These are phyloP conservation scores for Herpetotheres cachinnans DNA, from an alignment of 2,113 vertebrate species.

Conservation along the genomic window DNA sequence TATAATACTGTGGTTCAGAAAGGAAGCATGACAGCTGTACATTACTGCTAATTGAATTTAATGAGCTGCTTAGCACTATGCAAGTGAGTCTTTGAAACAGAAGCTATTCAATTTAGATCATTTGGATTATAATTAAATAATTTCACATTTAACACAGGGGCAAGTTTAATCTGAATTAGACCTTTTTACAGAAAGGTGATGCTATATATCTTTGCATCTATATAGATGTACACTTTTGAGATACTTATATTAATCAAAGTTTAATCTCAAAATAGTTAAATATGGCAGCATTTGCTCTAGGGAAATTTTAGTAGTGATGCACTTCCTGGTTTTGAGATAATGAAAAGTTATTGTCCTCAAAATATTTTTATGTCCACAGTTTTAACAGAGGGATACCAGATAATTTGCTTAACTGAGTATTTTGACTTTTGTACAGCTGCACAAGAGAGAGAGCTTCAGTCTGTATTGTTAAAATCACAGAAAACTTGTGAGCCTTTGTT, in stretches of 20 bases:
- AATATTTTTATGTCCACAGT: neutral
- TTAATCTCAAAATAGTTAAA: neutral
- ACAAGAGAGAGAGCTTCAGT: neutral
- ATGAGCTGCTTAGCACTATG: conserved; percentile 67
- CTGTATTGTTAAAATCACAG: neutral
- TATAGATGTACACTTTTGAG: neutral
- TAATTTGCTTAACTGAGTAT: neutral
- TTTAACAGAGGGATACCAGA: neutral
- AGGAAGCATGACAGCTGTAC: conserved; percentile 57
- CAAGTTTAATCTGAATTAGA: conserved; percentile 58
- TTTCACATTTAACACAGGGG: conserved; percentile 55
- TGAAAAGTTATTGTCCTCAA: neutral
- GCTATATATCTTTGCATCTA: neutral
- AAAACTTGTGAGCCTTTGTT: neutral
- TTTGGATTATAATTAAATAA: conserved; percentile 73
- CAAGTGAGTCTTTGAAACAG: conserved; percentile 69
- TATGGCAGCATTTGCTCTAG: neutral
- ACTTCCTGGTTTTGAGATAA: neutral
- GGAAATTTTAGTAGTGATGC: neutral
- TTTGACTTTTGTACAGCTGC: neutral
- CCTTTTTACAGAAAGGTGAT: conserved; percentile 30
- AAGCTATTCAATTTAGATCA: conserved; percentile 68
- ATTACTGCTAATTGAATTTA: conserved; percentile 75
- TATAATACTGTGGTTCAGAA: conserved; percentile 56
- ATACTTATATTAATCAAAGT: neutral